Evolutionary conservation across 2,888 invertebrate species (phyloP), one percentile per base, ranked within the genome.

Genomic region (Lasius fuliginosus): DNA sequence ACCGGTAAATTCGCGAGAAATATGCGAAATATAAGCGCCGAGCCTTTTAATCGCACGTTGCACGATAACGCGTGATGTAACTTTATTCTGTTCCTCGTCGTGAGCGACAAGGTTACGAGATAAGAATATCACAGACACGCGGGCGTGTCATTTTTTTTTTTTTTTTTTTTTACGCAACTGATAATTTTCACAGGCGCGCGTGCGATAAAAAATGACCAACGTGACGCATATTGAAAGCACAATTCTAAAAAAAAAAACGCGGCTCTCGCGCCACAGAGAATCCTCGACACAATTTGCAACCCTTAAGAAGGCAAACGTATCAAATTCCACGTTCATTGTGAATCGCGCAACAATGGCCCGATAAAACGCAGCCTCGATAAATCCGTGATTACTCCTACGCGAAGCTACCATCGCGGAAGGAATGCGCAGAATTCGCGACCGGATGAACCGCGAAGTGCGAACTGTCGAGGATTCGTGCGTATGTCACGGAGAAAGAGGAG

Each of bases 401-500:
- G 42, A 74, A 67, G 68, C 73, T 86, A 69, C 77, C 81, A 71
- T 73, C 56, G 58, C 23, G 30, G n/a, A 15, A 71, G 60, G 76
- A 82, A 87, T 64, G 64, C 56, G 12, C 33, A 58, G 75, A 87
- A 87, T 82, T 82, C 53, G 53, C 74, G 56, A 83, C 30, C 77
- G 62, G 56, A 68, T 74, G 73, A 77, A 4, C 27, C n/a, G 36
- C 40, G 3, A 56, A 56, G 33, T 40, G 23, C 33, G 18, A 42
- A 67, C 4, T 15, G 5, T n/a, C 18, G 9, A n/a, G 18, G n/a
- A 23, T 23, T 68, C 27, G 36, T 65, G 42, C 33, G 23, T 23
- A 60, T 18, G 6, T 33, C 49, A 11, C 4, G 23, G 0, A 23
- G 23, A 23, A 23, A 23, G 23, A 23, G 23, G 23, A 0, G 33